Percentiles rank a stretch among this genome's conserved stretches.
Conservation (phyloP, 2,797 vertebrate species). For the Alcedo quadribrachys region DNA sequence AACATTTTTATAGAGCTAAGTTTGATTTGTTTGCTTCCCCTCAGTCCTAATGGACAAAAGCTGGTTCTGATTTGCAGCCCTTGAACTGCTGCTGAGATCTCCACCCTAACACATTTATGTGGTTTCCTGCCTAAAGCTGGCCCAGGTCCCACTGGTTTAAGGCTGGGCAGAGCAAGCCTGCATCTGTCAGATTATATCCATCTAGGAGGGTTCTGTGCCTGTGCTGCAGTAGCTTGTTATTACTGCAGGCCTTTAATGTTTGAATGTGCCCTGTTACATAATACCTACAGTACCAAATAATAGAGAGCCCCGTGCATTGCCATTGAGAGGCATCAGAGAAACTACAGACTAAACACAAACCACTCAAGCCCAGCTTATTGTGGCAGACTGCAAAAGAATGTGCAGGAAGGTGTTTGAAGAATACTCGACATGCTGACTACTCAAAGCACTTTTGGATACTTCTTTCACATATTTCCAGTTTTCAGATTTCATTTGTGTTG, state of each 20-base stretch:
- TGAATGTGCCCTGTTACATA: slow-evolving; percentile 42
- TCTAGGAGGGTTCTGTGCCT: not conserved
- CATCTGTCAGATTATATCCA: slow-evolving; percentile 23
- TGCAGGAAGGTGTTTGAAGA: slow-evolving; percentile 27
- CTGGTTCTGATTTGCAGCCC: slow-evolving; percentile 21
- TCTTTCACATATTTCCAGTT: slow-evolving; percentile 55
- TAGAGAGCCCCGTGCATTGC: not conserved
- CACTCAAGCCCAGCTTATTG: slow-evolving; percentile 14
- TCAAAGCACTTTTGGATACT: slow-evolving; percentile 68
- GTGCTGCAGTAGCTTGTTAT: slow-evolving; percentile 14
- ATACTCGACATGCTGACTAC: slow-evolving; percentile 56
- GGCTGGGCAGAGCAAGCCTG: not conserved
- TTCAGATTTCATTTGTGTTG: slow-evolving; percentile 74
- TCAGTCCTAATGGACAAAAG: not conserved
- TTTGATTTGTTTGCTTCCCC: not conserved
- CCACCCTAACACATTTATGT: not conserved
- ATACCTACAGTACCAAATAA: not conserved
- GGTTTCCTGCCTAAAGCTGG: not conserved
- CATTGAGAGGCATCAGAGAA: not conserved
- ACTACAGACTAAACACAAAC: not conserved
- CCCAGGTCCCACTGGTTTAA: not conserved
- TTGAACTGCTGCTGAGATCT: slow-evolving; percentile 10
- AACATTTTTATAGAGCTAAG: not conserved
- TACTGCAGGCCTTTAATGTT: slow-evolving; percentile 19
- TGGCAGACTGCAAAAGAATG: not conserved